phyloP scores from a whole-genome alignment of 1,140 invertebrate genomes.

The Achroia grisella region DNA sequence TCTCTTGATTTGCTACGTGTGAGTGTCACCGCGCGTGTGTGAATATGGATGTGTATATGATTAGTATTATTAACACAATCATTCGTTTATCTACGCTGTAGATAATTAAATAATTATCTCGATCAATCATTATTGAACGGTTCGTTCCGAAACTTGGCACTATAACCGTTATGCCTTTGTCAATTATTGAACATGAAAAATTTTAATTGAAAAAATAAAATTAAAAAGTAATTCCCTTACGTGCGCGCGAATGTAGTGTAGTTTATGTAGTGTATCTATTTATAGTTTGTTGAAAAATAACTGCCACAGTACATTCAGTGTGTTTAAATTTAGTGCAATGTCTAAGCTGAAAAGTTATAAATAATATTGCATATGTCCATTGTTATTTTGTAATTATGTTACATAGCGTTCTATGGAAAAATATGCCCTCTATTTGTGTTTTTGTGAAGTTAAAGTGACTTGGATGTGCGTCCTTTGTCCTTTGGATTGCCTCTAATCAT shows the following conservation, averaged over 20 bases:
- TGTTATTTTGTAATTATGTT: constrained; percentile 4
- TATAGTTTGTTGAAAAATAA: constrained; percentile 33
- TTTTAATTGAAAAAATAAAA: too few species aligned
- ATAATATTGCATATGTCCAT: constrained; percentile 27
- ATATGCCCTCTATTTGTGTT: constrained; percentile 9
- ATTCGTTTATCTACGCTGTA: too few species aligned
- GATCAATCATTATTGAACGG: constrained; percentile 9
- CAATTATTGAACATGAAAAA: too few species aligned
- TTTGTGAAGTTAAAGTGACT: constrained; percentile 15
- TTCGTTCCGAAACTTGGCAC: constrained; percentile 6
- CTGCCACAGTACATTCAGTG: constrained; percentile 24
- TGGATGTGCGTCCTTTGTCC: constrained; percentile 10
- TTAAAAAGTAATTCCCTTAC: constrained; percentile 2
- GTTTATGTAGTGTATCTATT: constrained; percentile 17
- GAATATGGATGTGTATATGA: too few species aligned
- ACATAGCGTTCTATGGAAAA: constrained; percentile 1
- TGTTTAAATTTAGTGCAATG: constrained; percentile 44
- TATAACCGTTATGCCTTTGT: too few species aligned
- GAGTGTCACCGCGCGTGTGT: too few species aligned
- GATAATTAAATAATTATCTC: constrained; percentile 13
- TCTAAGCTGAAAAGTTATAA: constrained; percentile 25
- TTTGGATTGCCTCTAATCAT: constrained; percentile 16
- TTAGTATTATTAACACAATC: too few species aligned
- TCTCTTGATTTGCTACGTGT: too few species aligned
- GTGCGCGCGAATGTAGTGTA: constrained; percentile 6